Percentiles rank a stretch among this genome's conserved stretches.
phyloP scores from a whole-genome alignment of 2,888 invertebrate species.

The Sericinus montela region DNA sequence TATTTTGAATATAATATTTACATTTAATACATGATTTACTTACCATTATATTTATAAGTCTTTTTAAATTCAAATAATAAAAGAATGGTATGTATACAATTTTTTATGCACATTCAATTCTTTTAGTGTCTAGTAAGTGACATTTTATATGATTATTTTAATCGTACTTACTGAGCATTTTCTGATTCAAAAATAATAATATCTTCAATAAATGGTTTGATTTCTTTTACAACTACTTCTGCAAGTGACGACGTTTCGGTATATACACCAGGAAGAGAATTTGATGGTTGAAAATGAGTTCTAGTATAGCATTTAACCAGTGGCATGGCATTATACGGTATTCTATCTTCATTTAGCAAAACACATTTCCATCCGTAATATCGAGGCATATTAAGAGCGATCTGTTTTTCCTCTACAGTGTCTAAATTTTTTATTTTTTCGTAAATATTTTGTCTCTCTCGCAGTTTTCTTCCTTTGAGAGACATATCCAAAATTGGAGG shows the following conservation, averaged over 20 bases:
- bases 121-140: too few species aligned
- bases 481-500: conserved; percentile 83
- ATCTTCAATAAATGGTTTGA: conserved; percentile 82
- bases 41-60: too few species aligned
- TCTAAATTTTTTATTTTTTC: conserved; percentile 81
- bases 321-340: conserved; percentile 84
- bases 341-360: conserved; percentile 77
- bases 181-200: conserved; percentile 81
- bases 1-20: too few species aligned
- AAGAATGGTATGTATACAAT: too few species aligned
- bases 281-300: conserved; percentile 82
- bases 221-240: conserved; percentile 63
- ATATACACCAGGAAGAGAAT: conserved; percentile 81
- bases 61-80: too few species aligned
- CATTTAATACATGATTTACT: too few species aligned
- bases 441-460: conserved; percentile 66
- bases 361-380: conserved; percentile 88
- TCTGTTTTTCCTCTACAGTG: conserved; percentile 91
- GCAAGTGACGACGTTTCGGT: conserved; percentile 64
- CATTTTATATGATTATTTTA: too few species aligned
- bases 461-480: conserved; percentile 60
- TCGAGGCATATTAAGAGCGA: conserved; percentile 89
- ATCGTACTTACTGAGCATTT: conserved; percentile 73
- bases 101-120: too few species aligned
- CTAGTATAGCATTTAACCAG: conserved; percentile 88